Evolutionary conservation across 1,140 invertebrate genomes (phyloP).

Genomic region (Gonioctena quinquepunctata): DNA sequence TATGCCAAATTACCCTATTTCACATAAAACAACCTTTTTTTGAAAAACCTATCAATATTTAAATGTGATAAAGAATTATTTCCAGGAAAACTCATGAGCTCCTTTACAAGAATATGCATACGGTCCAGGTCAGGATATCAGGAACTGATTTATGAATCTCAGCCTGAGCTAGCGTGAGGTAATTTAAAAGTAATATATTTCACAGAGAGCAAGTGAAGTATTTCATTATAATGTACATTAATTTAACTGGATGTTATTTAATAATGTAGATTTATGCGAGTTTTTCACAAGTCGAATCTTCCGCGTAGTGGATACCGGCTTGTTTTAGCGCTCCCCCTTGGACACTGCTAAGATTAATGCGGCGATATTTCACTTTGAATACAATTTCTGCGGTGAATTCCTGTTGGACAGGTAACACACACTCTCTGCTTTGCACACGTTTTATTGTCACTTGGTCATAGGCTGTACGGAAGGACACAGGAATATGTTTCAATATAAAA

Average conservation of each 20-base stretch:
- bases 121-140: not conserved
- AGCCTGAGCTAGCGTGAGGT: not conserved
- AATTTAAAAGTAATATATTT: slow-evolving; percentile 19
- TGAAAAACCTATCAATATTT: too few relatives aligned
- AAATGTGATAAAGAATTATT: too few relatives aligned
- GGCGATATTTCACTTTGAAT: slow-evolving; percentile 18
- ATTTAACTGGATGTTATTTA: slow-evolving; percentile 18
- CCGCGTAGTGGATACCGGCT: not conserved
- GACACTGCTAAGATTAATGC: slow-evolving; percentile 25
- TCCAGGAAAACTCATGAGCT: not conserved
- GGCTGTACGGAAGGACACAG: not conserved
- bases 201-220: slow-evolving; percentile 16
- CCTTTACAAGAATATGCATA: too few relatives aligned
- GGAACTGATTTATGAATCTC: not conserved
- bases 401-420: slow-evolving; percentile 2
- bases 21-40: too few relatives aligned
- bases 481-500: not conserved
- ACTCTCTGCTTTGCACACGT: slow-evolving; percentile 3
- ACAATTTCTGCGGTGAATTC: slow-evolving; percentile 14
- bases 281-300: slow-evolving; percentile 17
- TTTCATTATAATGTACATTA: slow-evolving; percentile 21
- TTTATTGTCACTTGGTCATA: not conserved
- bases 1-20: too few relatives aligned
- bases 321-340: slow-evolving; percentile 22
- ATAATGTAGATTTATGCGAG: slow-evolving; percentile 24